phyloP scores from a whole-genome alignment of 2,113 vertebrate genomes.

The Octodon degus region DNA sequence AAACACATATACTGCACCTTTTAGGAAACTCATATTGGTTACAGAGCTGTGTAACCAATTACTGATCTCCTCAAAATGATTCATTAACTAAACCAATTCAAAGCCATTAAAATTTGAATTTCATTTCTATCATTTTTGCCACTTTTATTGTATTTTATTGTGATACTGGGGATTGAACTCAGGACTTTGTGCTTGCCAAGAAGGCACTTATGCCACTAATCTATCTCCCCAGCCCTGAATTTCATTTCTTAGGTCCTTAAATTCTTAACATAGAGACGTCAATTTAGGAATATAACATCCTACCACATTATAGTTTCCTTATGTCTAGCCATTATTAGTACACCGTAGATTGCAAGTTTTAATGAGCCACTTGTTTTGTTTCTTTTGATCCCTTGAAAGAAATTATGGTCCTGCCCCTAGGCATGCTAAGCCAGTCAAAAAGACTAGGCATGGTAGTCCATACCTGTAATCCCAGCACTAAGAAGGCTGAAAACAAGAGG shows the following conservation, averaged over 20 bases:
- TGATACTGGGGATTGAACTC: too few relatives aligned
- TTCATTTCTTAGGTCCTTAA: constrained; percentile 49
- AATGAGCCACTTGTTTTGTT: constrained; percentile 17
- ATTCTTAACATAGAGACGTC: constrained; percentile 34
- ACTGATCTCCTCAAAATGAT: constrained; percentile 14
- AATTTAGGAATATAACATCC: background rate
- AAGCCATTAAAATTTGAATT: background rate
- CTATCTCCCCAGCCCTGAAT: background rate
- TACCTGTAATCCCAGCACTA: too few relatives aligned
- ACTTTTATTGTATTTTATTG: too few relatives aligned
- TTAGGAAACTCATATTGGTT: background rate
- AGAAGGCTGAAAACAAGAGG: too few relatives aligned
- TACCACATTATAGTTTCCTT: background rate
- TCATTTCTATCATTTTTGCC: background rate
- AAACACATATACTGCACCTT: constrained; percentile 10
- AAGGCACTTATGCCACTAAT: too few relatives aligned
- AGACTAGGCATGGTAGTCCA: too few relatives aligned
- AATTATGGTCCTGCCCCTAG: too few relatives aligned
- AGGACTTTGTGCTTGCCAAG: too few relatives aligned
- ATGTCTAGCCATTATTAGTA: constrained; percentile 28
- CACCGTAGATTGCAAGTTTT: background rate
- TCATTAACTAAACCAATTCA: constrained; percentile 36
- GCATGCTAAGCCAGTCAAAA: too few relatives aligned
- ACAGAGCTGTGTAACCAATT: background rate
- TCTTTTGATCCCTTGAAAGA: background rate